These are phyloP conservation scores for Apamea crenata DNA, from an alignment of 2,888 invertebrate species.

Conservation along the genomic window DNA sequence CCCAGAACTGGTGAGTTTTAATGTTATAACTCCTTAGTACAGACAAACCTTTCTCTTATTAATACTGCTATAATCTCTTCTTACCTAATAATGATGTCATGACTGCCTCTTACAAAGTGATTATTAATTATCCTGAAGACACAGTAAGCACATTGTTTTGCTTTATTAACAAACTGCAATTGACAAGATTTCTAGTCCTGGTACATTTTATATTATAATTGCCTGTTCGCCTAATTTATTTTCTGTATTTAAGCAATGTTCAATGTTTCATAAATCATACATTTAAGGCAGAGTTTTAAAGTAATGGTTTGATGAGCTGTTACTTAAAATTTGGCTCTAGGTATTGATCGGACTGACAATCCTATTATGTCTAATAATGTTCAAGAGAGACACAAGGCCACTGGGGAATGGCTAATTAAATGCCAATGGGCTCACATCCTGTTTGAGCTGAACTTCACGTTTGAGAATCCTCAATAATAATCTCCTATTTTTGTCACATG, in stretches of 20 bases:
- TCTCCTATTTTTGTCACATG: slow-evolving; percentile 9
- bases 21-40: slow-evolving; percentile 33
- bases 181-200: slow-evolving; percentile 72
- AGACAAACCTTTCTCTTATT: slow-evolving; percentile 33
- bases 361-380: slow-evolving; percentile 72
- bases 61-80: slow-evolving; percentile 19
- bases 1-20: slow-evolving; percentile 88
- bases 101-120: slow-evolving; percentile 33
- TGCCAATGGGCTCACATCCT: slow-evolving; percentile 64
- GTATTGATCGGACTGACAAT: slow-evolving; percentile 70
- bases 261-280: slow-evolving; percentile 53
- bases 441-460: slow-evolving; percentile 47
- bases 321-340: slow-evolving; percentile 65
- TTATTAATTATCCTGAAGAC: slow-evolving; percentile 48
- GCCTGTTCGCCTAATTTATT: slow-evolving; percentile 56
- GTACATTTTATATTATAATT: slow-evolving; percentile 37
- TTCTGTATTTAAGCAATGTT: slow-evolving; percentile 57
- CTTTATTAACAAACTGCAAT: slow-evolving; percentile 83
- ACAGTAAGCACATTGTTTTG: slow-evolving; percentile 42
- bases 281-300: slow-evolving; percentile 60
- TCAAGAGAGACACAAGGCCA: slow-evolving; percentile 69
- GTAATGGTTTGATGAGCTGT: slow-evolving; percentile 25
- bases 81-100: slow-evolving; percentile 18
- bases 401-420: slow-evolving; percentile 63
- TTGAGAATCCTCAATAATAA: slow-evolving; percentile 27